Evolutionary conservation across 2,888 invertebrate species (phyloP).

Genomic region (Erpobdella octoculata): DNA sequence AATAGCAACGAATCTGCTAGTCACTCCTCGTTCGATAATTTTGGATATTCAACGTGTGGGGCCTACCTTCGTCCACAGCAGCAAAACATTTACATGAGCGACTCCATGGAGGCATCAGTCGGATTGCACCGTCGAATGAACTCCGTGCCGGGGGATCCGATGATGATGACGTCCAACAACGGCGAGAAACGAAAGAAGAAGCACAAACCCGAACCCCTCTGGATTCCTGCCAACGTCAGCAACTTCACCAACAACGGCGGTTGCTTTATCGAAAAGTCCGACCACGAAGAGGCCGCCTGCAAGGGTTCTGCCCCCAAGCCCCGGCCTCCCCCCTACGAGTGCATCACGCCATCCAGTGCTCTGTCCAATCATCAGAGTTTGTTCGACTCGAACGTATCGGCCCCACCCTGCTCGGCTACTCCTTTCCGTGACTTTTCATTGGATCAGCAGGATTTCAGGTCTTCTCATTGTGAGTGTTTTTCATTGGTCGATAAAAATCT

Average conservation of each 20-base stretch:
- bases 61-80: background rate
- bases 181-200: conserved; percentile 30
- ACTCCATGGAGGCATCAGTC: background rate
- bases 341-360: conserved; percentile 3
- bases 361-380: background rate
- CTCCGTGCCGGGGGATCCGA: background rate
- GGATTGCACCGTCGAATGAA: background rate
- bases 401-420: background rate
- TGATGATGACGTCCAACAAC: too few relatives aligned
- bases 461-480: background rate
- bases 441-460: background rate
- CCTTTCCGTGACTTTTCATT: background rate
- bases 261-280: background rate
- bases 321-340: background rate
- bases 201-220: conserved; percentile 50
- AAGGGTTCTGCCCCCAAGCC: background rate
- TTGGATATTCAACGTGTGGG: too few relatives aligned
- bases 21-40: background rate
- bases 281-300: background rate
- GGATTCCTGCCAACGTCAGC: conserved; percentile 53
- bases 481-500: background rate
- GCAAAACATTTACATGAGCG: background rate
- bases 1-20: too few relatives aligned
- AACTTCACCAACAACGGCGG: conserved; percentile 37
- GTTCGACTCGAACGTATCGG: background rate